phyloP scores from a whole-genome alignment of 2,113 vertebrate species.

The Caretta caretta region DNA sequence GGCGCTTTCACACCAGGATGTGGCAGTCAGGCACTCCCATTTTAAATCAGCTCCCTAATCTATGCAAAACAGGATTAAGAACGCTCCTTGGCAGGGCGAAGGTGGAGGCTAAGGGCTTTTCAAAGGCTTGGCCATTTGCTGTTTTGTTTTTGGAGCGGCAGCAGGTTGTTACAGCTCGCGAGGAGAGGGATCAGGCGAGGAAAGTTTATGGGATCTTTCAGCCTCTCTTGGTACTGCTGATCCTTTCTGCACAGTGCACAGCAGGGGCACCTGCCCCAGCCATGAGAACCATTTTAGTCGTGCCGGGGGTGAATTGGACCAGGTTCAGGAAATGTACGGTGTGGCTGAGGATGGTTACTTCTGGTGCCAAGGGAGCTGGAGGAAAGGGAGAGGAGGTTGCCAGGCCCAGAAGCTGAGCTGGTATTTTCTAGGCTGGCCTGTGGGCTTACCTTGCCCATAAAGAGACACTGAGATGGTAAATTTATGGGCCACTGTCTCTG shows the following conservation, averaged over 20 bases:
- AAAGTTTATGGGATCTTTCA: background rate
- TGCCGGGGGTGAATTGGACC: background rate
- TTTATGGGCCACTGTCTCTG: background rate
- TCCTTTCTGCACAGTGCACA: background rate
- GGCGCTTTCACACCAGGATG: background rate
- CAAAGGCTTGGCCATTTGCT: background rate
- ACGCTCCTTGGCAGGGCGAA: accelerated
- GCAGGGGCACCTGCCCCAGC: background rate
- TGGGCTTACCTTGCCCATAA: background rate
- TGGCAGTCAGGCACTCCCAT: background rate
- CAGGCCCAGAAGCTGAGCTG: background rate
- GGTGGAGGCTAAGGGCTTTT: background rate
- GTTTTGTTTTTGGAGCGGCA: background rate
- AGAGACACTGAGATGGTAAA: background rate
- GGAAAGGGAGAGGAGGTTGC: background rate
- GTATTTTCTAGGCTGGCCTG: background rate
- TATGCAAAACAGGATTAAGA: background rate
- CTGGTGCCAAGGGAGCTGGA: background rate
- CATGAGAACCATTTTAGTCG: background rate
- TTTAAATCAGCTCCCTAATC: background rate
- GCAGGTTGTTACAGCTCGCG: background rate
- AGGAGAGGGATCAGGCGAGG: background rate
- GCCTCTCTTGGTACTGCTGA: background rate
- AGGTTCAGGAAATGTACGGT: background rate
- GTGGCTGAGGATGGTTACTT: background rate